Conservation (phyloP, 2,113 vertebrate genomes). For the Theristicus caerulescens region DNA sequence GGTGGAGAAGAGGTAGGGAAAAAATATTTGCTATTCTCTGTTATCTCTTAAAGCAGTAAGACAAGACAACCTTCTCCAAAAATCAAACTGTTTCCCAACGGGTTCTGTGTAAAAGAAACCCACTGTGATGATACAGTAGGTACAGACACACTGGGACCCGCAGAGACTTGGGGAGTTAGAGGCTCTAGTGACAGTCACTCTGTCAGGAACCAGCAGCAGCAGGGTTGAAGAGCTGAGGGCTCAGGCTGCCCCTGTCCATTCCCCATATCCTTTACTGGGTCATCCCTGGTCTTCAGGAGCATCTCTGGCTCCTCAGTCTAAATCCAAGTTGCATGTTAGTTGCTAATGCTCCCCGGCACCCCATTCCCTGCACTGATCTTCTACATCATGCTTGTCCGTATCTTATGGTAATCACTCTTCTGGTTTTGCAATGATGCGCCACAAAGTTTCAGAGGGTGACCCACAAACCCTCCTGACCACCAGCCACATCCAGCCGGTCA, state of each 20-base stretch:
- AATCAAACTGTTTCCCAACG: background rate
- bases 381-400: no score
- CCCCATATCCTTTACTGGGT: background rate
- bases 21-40: background rate
- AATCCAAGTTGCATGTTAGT: background rate
- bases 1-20: background rate
- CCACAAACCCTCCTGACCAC: background rate
- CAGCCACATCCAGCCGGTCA: background rate
- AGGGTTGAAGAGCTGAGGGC: background rate
- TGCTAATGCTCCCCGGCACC: background rate
- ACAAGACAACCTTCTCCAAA: background rate
- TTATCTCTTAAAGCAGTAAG: background rate
- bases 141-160: background rate
- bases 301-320: background rate
- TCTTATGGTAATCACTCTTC: background rate
- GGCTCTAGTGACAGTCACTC: background rate
- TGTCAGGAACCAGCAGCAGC: background rate
- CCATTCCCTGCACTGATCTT: background rate
- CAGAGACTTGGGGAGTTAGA: background rate
- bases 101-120: background rate
- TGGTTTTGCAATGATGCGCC: background rate
- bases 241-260: background rate
- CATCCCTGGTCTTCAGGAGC: background rate
- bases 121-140: background rate
- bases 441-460: background rate